Evolutionary conservation across 2,888 invertebrate genomes (phyloP), one percentile per base, ranked within the genome.

Genomic region (Tethea ocularis): DNA sequence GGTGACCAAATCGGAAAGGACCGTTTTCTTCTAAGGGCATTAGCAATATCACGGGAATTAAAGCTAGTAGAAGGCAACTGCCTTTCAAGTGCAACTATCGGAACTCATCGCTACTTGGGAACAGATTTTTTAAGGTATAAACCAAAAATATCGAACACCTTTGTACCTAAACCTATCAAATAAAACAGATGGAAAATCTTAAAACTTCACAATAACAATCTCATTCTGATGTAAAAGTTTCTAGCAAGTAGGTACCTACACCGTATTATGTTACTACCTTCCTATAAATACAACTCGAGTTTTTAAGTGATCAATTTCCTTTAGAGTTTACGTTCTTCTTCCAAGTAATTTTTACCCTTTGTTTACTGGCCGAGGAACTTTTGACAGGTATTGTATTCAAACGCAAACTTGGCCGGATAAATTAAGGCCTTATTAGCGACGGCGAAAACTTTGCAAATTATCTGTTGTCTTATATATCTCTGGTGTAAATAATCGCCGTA

Each of bases 401-500:
- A 54, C 11, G 26, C 53, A 20, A 54, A 58, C 66, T 59, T 72
- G 60, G 59, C 38, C 23, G 53, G 17, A 52, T 64, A 67, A 66
- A 70, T 72, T 72, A 74, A 67, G 68, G 69, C 68, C 68, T 73
- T 69, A 74, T 76, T 71, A 71, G 64, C 57, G 52, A 56, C 57
- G 60, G 56, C 26, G 10, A 53, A 29, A 53, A 15, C 58, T 64
- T 59, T 63, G 56, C 60, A 62, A 71, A 70, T 71, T 61, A 63
- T 66, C 59, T 63, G 70, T 69, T 74, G 72, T 74, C 66, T 71
- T 72, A 70, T 74, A 72, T 75, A 68, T 66, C 63, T 68, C 54
- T 63, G 64, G 66, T 72, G 75, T 75, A 69, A 72, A 75, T 76
- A 76, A 77, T 76, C 68, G 67, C 74, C 74, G 71, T 78, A 67